Percentiles rank a stretch among this genome's conserved stretches.
These are phyloP conservation scores for Papilio polyxenes DNA, from an alignment of 1,140 invertebrate species.

Conservation along the genomic window DNA sequence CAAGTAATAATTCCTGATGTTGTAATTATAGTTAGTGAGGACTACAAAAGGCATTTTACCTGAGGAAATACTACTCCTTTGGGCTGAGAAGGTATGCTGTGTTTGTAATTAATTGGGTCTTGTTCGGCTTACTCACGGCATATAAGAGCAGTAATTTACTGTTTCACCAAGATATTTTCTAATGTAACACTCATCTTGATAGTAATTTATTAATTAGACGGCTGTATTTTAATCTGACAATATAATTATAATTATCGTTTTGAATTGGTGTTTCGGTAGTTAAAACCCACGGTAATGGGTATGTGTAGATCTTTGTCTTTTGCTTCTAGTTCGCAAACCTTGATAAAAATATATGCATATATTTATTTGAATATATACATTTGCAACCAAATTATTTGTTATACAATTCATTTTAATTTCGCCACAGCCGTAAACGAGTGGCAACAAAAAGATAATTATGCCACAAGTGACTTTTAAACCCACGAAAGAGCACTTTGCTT, in stretches of 20 bases:
- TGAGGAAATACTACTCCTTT: neutral
- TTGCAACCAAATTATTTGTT: neutral
- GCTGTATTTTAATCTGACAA: neutral
- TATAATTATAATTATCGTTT: neutral
- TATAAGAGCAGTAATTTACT: neutral
- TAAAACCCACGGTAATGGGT: too few species aligned
- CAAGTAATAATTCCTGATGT: too few species aligned
- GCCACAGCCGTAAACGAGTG: neutral
- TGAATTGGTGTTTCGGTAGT: too few species aligned
- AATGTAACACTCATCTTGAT: neutral
- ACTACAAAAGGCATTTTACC: neutral
- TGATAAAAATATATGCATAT: neutral
- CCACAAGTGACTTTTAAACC: slow-evolving; percentile 22
- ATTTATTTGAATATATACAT: neutral
- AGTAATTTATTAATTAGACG: neutral
- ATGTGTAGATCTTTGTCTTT: neutral
- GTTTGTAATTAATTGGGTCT: slow-evolving; percentile 8
- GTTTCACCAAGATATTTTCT: neutral
- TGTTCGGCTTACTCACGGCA: neutral
- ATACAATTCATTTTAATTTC: neutral
- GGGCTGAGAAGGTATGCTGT: neutral
- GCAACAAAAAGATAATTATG: slow-evolving; percentile 31
- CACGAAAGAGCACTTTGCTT: slow-evolving; percentile 30
- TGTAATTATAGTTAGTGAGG: neutral
- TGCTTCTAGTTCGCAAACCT: neutral